These are phyloP conservation scores for Harpagifer antarcticus DNA, from an alignment of 2,797 vertebrate species.

Conservation along the genomic window DNA sequence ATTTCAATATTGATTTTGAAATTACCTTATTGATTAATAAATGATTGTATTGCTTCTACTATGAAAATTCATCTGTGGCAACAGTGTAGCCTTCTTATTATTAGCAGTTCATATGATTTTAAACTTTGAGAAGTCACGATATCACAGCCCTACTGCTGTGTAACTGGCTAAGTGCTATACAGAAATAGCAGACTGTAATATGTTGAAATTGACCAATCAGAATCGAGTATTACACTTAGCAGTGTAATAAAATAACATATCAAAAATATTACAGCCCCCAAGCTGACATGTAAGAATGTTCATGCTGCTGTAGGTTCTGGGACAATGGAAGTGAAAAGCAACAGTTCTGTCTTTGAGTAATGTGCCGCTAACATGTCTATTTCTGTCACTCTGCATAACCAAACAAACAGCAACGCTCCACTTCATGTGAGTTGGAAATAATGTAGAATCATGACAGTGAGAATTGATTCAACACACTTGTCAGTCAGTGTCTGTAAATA, in stretches of 20 bases:
- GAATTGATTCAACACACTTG: slow-evolving; percentile 27
- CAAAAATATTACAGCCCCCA: not conserved
- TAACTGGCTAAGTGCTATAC: no score
- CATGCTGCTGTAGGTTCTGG: slow-evolving; percentile 75
- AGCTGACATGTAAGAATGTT: slow-evolving; percentile 26
- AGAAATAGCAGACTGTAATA: no score
- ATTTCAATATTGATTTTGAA: no score
- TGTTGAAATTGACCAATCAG: no score
- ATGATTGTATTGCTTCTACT: no score
- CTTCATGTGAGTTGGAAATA: slow-evolving; percentile 65
- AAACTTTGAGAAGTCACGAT: no score
- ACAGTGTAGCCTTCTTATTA: no score
- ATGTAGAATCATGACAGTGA: slow-evolving; percentile 49
- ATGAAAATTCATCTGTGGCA: no score
- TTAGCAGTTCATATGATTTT: no score
- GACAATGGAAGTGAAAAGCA: slow-evolving; percentile 79
- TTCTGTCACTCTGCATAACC: slow-evolving; percentile 71
- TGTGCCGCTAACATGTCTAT: slow-evolving; percentile 70
- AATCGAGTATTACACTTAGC: no score
- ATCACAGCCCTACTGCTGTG: no score
- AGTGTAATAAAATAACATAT: not conserved
- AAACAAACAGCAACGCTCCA: slow-evolving; percentile 70
- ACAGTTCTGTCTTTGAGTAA: slow-evolving; percentile 71
- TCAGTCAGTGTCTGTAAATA: slow-evolving; percentile 51
- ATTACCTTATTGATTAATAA: no score